Base-by-base conservation (phyloP, 2,797 vertebrate species). In the Emys orbicularis region DNA sequence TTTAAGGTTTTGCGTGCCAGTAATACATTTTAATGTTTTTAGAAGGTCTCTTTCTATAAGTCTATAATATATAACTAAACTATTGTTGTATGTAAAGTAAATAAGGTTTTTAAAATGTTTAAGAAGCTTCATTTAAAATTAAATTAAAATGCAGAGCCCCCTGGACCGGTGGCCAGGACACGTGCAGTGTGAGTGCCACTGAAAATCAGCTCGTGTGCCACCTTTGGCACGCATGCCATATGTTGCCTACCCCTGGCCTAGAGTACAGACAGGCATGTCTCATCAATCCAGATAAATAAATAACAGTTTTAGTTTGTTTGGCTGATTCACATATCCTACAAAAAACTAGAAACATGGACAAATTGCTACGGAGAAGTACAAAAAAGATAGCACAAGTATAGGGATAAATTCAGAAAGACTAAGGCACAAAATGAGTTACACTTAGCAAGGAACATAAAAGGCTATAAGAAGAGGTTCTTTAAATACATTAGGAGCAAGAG, bases 241-340 rank as follows among this genome's bases (percentile, higher is more conserved):
- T 50, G 50, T 50, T 50, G 50, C 50, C 50, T 50, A 50, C 15
- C 50, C 5, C 47, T 47, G 1, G 65, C n/a, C 16, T 37, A 53
- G 81, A 65, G 81, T 81, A 81, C 0, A 0, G n/a, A 37, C 6
- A 10, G n/a, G 65, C 18, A 37, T 68, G 18, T 37, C 9, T 68
- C 65, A 61, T 68, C 8, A 37, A 8, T 19, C 18, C n/a, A 21
- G 65, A 37, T 37, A 68, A 68, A 68, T 68, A 68, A 68, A 37
- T 21, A 37, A 68, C 65, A 5, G n/a, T 19, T 68, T 37, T 68
- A n/a, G 34, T 68, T 68, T 68, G n/a, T 68, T 68, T 68, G 21
- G n/a, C n/a, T 21, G n/a, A 68, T 68, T 18, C 65, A 68, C 65
- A 68, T n/a, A 37, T 68, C 65, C 65, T 37, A 68, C 65, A 37